phyloP scores from a whole-genome alignment of 2,113 vertebrate species.

The Trachemys scripta region DNA sequence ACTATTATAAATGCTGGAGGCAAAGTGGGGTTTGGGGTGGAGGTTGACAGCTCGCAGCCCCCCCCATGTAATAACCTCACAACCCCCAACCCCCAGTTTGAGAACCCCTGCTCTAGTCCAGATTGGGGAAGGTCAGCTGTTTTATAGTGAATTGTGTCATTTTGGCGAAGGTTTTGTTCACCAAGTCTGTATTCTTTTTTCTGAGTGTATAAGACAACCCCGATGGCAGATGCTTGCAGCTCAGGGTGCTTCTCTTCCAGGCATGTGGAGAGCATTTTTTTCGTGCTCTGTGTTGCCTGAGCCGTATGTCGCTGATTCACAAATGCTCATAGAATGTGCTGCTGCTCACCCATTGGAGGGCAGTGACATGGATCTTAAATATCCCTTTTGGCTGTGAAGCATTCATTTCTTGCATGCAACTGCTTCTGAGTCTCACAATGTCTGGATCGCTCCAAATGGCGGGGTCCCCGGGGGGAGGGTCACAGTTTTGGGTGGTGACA shows the following conservation, averaged over 20 bases:
- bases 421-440: accelerated
- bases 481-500: accelerated
- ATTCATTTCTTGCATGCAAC: not conserved
- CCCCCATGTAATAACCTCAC: too few relatives aligned
- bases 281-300: not conserved
- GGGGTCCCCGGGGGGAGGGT: not conserved
- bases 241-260: accelerated
- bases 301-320: not conserved
- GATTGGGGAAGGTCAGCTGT: too few relatives aligned
- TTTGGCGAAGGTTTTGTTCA: not conserved
- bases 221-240: not conserved
- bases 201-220: not conserved
- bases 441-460: not conserved
- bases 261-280: not conserved
- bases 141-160: accelerated
- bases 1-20: too few relatives aligned
- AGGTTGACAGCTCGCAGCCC: too few relatives aligned
- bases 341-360: not conserved
- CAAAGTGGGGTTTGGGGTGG: too few relatives aligned
- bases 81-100: too few relatives aligned
- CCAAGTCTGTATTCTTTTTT: not conserved
- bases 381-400: not conserved
- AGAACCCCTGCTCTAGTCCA: too few relatives aligned
- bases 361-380: not conserved
- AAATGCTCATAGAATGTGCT: not conserved